These are phyloP conservation scores for Mungos mungo DNA, from an alignment of 2,113 vertebrate species.

Conservation along the genomic window DNA sequence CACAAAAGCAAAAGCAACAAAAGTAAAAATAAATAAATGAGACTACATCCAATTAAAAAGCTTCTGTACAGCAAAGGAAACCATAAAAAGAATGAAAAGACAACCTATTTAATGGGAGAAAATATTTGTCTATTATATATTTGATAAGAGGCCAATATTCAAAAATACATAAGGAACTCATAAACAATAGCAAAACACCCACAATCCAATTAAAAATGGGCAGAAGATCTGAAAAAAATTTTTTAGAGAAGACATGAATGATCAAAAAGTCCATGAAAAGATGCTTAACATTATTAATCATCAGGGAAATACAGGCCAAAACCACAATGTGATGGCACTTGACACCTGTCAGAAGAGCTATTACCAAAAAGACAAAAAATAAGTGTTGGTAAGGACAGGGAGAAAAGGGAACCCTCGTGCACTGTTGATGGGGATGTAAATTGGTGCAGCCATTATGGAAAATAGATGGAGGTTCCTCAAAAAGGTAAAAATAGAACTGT, in stretches of 20 bases:
- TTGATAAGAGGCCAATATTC: not conserved
- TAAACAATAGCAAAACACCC: not conserved
- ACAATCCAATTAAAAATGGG: not conserved
- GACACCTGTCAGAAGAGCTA: not conserved
- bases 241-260: not conserved
- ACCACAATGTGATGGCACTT: not conserved
- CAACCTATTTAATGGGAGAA: not conserved
- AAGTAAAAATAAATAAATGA: not conserved
- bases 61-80: not conserved
- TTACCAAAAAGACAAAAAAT: not conserved
- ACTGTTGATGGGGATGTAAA: not conserved
- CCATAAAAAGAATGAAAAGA: not conserved
- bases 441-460: not conserved
- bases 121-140: not conserved
- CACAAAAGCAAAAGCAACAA: not conserved
- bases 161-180: not conserved
- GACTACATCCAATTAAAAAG: not conserved
- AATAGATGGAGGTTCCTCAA: not conserved
- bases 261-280: not conserved
- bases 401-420: not conserved
- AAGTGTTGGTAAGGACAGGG: not conserved
- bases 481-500: not conserved
- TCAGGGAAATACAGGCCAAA: not conserved
- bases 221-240: not conserved
- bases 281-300: not conserved